phyloP scores from a whole-genome alignment of 2,888 invertebrate genomes.

The Pedicia rivosa region DNA sequence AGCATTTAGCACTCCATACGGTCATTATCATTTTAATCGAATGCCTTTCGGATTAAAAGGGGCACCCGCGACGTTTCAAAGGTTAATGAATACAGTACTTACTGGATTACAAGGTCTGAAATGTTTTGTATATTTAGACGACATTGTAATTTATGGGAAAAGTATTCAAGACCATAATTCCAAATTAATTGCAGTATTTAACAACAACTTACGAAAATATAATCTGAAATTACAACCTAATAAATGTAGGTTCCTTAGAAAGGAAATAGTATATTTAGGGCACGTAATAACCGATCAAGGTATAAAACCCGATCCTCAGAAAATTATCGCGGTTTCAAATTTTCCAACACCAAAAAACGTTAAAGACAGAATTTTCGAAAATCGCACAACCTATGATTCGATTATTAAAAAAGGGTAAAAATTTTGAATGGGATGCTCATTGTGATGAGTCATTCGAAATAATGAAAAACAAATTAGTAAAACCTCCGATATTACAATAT shows the following conservation, averaged over 20 bases:
- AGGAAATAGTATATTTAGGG: conserved; percentile 13
- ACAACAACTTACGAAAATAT: conserved; percentile 10
- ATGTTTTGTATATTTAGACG: conserved; percentile 22
- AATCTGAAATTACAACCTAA: conserved; percentile 16
- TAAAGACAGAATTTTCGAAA: no score
- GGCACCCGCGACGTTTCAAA: conserved; percentile 25
- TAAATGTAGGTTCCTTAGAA: conserved; percentile 14
- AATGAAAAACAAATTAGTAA: conserved; percentile 2
- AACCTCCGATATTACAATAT: no score
- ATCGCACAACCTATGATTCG: no score
- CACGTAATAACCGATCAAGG: conserved; percentile 18
- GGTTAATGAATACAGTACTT: conserved; percentile 23
- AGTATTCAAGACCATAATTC: conserved; percentile 18
- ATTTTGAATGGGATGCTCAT: background rate
- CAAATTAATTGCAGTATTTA: conserved; percentile 14
- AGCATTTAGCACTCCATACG: conserved; percentile 19
- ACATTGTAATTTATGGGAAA: no score
- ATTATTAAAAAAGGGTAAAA: background rate
- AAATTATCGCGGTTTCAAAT: no score
- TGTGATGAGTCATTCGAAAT: conserved; percentile 6
- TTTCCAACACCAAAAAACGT: conserved; percentile 14
- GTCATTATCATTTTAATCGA: conserved; percentile 19
- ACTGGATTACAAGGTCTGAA: conserved; percentile 18
- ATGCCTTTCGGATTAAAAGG: conserved; percentile 26
- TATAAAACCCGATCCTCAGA: conserved; percentile 13